Base-by-base conservation (phyloP, 2,888 invertebrate genomes). In the Diarsia dahlii region DNA sequence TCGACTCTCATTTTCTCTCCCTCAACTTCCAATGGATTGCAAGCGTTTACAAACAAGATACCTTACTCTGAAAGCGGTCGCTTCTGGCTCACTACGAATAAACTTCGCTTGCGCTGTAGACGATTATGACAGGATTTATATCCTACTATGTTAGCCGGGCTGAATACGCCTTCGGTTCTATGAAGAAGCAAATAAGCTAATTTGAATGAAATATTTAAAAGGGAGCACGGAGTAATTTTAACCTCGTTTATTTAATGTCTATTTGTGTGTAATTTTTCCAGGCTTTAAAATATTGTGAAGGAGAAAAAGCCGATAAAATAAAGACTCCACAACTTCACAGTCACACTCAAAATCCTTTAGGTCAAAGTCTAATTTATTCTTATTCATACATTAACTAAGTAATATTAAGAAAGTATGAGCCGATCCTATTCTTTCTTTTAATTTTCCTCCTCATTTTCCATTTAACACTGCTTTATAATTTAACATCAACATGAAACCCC, bases 101-200 rank as follows among this genome's bases (percentile, higher is more conserved):
- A 84, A 80, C 52, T 84, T 74, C 60, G 63, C 69, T 75, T 28
- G 52, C 46, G 28, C 54, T 63, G n/a, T 75, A 66, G 62, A 60
- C 56, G 54, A 78, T 86, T 86, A 84, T 84, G 52, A 60, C 58
- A 63, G 72, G 58, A 78, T 85, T 85, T 86, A 76, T 78, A 69
- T 60, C 34, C 58, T 39, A 66, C 60, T 66, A 58, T 58, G 67
- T 72, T 69, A 45, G 28, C 60, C 28, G 50, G 66, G 50, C 9
- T 76, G 62, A 76, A 67, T 71, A 77, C 23, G 15, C 58, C 20
- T n/a, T 12, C 39, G n/a, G 23, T 71, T 62, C 12, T 56, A 28
- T 62, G n/a, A 3, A 54, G 15, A 56, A 60, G 56, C 10, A 39
- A 62, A 46, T 34, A 54, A 67, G n/a, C 4, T 62, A 62, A 60